These are phyloP conservation scores for Lasiurus cinereus DNA, from an alignment of 2,113 vertebrate species.

Conservation along the genomic window DNA sequence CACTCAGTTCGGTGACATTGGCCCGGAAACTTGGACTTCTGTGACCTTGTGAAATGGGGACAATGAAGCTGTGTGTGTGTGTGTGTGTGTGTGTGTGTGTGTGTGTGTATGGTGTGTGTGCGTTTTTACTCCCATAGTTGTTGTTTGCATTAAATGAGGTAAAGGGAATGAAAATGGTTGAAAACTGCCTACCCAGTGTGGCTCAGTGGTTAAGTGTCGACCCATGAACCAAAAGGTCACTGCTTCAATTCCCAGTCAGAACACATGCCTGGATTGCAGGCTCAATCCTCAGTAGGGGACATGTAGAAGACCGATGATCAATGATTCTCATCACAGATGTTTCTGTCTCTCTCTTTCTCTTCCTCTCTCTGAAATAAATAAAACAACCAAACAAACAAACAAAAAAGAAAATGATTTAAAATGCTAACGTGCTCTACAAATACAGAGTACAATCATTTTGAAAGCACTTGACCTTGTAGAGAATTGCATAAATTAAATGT, in stretches of 20 bases:
- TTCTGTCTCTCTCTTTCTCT: no score
- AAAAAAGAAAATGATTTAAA: not conserved
- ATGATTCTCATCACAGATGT: no score
- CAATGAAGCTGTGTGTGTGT: not conserved
- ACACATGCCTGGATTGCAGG: no score
- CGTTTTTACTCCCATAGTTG: not conserved
- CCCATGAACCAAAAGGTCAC: no score
- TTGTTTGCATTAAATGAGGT: constrained; percentile 20
- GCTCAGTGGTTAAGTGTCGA: no score
- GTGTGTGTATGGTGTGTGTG: no score
- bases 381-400: no score
- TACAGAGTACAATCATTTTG: constrained; percentile 47
- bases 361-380: no score
- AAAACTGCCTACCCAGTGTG: not conserved
- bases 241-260: no score
- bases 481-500: constrained; percentile 26
- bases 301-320: no score
- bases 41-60: not conserved
- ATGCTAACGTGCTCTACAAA: not conserved
- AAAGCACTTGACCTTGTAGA: constrained; percentile 52
- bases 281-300: no score
- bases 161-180: not conserved
- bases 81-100: not conserved
- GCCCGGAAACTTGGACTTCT: not conserved
- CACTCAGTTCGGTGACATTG: not conserved